Conservation (phyloP, 2,113 vertebrate species). For the Pygoscelis adeliae region DNA sequence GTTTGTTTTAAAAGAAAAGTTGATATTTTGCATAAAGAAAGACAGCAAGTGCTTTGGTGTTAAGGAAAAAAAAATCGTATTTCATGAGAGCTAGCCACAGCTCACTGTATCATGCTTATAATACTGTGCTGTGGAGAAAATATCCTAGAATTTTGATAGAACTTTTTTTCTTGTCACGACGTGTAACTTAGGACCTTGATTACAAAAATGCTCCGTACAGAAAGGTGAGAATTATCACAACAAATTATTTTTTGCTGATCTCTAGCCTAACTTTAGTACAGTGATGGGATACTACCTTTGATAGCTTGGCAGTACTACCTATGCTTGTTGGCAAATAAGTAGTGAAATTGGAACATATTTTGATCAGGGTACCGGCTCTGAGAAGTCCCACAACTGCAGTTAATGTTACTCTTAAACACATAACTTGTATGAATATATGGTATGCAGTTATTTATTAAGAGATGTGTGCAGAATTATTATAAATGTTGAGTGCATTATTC, state of each 20-base stretch:
- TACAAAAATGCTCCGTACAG: neutral
- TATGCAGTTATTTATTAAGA: neutral
- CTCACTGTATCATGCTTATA: neutral
- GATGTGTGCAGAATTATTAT: neutral
- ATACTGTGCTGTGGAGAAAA: neutral
- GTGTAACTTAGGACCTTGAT: neutral
- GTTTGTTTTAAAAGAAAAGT: neutral
- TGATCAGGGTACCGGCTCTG: neutral
- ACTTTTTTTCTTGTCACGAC: neutral
- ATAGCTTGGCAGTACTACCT: neutral
- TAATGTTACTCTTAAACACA: neutral
- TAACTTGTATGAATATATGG: neutral
- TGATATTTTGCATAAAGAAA: neutral
- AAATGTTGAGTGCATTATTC: neutral
- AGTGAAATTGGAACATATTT: neutral
- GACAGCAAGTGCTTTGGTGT: neutral
- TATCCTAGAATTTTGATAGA: neutral
- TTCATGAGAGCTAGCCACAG: neutral
- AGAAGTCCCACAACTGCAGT: neutral
- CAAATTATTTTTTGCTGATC: neutral
- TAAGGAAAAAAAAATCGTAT: accelerated
- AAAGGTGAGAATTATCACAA: neutral
- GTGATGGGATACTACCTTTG: neutral
- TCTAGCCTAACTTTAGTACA: neutral
- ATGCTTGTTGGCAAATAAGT: neutral